Base-by-base conservation (phyloP, 2,888 invertebrate species). In the Trachelus tabidus region DNA sequence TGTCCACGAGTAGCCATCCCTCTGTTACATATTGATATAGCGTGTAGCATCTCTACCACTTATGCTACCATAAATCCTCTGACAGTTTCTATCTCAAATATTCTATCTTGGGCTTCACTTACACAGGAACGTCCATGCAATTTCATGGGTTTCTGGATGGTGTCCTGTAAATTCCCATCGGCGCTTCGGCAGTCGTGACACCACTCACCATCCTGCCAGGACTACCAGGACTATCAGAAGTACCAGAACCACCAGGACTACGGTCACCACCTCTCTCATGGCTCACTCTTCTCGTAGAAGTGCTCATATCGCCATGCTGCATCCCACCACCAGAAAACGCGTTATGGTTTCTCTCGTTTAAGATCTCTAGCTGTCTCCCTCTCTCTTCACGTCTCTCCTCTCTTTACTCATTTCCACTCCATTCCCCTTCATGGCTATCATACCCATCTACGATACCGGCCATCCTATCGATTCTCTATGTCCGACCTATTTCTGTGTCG, bases 301-400 rank as follows among this genome's bases (percentile, higher is more conserved):
- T 73, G 89, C 86, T 3, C 89, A 89, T 79, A 84, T 89, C 37
- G 85, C 88, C 23, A 84, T 88, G 81, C 80, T 89, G 4, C 86
- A 89, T 77, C 86, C 90, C 12, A 81, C 89, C 31, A 86, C 90
- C 15, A 85, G 87, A 78, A 91, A 91, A 82, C 88, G 89, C 40
- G 89, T 91, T 30, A 90, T 91, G 91, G 91, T 91, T 15, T 91
- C 91, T 0, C 80, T 91, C 40, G 91, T 91, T 68, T 91, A 88
- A 83, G 56, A 23, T 56, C 56, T 56, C 23, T 23, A 56, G 56
- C 56, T 56, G 23, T 56, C 6, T 40, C 23, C 1, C 9, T 56
- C 9, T 56, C 23, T 56, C 56, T 56, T 23, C 56, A 23, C 23
- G 56, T 23, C 56, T 56, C 56, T 56, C 56, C 56, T 56, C 56